These are phyloP conservation scores for Hypena proboscidalis DNA, from an alignment of 2,888 invertebrate species.

Conservation along the genomic window DNA sequence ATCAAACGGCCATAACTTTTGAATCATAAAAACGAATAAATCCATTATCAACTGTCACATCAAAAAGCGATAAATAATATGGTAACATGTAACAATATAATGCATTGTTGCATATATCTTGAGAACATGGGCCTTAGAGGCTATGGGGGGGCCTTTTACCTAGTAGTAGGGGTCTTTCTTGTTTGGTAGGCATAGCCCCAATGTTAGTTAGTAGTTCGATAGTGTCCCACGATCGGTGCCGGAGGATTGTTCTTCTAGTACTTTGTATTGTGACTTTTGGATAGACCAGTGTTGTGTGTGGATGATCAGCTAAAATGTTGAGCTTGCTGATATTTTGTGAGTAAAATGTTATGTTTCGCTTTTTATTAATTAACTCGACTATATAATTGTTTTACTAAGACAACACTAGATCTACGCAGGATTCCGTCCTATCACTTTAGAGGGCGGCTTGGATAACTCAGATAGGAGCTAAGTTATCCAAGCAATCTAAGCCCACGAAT, in stretches of 20 bases:
- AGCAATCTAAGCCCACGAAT: no score
- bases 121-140: neutral
- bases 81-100: conserved; percentile 25
- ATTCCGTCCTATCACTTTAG: no score
- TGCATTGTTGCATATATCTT: no score
- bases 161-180: conserved; percentile 13
- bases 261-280: conserved; percentile 12
- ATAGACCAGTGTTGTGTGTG: conserved; percentile 42
- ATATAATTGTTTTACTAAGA: no score
- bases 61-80: conserved; percentile 25
- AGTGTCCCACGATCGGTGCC: conserved; percentile 5
- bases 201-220: conserved; percentile 15
- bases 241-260: conserved; percentile 14
- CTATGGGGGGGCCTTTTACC: neutral
- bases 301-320: conserved; percentile 48
- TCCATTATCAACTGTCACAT: conserved; percentile 14
- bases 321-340: conserved; percentile 45
- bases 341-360: no score
- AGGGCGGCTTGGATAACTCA: no score
- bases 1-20: no score
- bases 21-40: conserved; percentile 27
- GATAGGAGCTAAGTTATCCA: no score
- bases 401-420: no score
- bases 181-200: conserved; percentile 12
- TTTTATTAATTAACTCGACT: neutral